Evolutionary conservation across 2,797 vertebrate species (phyloP).

Genomic region (Platyrinchus mystaceus): DNA sequence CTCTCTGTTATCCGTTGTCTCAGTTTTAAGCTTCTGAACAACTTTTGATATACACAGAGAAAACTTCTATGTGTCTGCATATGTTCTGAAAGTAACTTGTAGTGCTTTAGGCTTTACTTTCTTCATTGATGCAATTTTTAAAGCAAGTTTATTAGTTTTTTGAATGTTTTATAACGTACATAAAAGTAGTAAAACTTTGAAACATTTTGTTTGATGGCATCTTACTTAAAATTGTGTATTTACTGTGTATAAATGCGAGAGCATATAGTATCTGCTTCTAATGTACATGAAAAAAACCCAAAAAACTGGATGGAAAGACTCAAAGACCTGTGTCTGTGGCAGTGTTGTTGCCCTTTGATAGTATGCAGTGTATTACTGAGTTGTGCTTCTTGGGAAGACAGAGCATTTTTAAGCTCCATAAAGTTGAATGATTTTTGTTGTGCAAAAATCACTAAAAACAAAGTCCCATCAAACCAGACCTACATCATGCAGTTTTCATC

Average conservation of each 20-base stretch:
- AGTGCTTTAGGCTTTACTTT: background rate
- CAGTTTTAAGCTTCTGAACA: background rate
- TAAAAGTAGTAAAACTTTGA: background rate
- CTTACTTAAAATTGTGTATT: background rate
- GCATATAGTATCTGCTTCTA: background rate
- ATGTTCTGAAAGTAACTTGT: background rate
- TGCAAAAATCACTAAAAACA: conserved; percentile 35
- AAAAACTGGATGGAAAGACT: background rate
- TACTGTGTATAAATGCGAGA: background rate
- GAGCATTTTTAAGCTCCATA: conserved; percentile 21
- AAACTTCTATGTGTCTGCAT: background rate
- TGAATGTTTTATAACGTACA: background rate
- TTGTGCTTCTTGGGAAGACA: conserved; percentile 31
- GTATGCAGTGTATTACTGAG: background rate
- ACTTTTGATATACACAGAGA: background rate
- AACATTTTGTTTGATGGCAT: background rate
- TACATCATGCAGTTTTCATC: conserved; percentile 55
- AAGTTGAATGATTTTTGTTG: conserved; percentile 39
- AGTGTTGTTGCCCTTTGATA: background rate
- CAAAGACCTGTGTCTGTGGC: background rate
- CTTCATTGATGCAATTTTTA: background rate
- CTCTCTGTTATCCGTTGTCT: background rate
- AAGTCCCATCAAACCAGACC: conserved; percentile 42
- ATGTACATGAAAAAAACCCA: background rate
- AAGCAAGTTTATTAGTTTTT: background rate